Conservation (phyloP, 1,140 invertebrate genomes). For the Drosophila watanabei region DNA sequence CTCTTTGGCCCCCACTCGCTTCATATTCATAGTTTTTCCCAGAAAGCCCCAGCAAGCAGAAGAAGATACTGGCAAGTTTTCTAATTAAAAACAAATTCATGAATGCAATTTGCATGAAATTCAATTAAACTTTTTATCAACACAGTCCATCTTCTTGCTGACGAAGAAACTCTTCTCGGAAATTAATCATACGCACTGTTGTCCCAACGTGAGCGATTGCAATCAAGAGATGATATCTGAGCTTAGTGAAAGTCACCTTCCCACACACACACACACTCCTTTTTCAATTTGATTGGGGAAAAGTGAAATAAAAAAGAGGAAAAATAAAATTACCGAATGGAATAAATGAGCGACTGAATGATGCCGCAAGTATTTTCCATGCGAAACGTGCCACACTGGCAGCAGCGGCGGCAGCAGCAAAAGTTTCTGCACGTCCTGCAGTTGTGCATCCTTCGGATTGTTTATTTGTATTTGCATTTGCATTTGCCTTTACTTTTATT, state of each 20-base stretch:
- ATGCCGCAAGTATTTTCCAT: slow-evolving; percentile 35
- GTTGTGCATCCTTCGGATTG: slow-evolving; percentile 51
- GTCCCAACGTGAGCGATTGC: slow-evolving; percentile 19
- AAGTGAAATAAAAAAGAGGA: slow-evolving; percentile 1
- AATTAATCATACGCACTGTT: slow-evolving; percentile 78
- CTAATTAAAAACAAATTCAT: slow-evolving; percentile 78
- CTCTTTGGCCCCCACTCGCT: not conserved
- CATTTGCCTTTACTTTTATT: slow-evolving; percentile 64
- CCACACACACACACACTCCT: not conserved
- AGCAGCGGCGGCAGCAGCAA: not conserved
- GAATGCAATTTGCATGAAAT: slow-evolving; percentile 75
- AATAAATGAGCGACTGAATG: slow-evolving; percentile 45
- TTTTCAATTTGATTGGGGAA: slow-evolving; percentile 27
- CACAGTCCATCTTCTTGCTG: slow-evolving; percentile 10
- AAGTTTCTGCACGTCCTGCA: slow-evolving; percentile 50
- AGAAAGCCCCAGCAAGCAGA: slow-evolving; percentile 6
- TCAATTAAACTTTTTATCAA: slow-evolving; percentile 80
- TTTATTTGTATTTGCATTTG: slow-evolving; percentile 62
- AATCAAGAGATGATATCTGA: slow-evolving; percentile 44
- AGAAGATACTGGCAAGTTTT: slow-evolving; percentile 36
- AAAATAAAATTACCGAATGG: not conserved
- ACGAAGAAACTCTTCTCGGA: not conserved
- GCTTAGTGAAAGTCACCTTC: slow-evolving; percentile 16
- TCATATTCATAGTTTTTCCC: slow-evolving; percentile 34
- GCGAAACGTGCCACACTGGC: slow-evolving; percentile 51